Evolutionary conservation across 2,888 invertebrate genomes (phyloP).

Genomic region (Eristalinus aeneus): DNA sequence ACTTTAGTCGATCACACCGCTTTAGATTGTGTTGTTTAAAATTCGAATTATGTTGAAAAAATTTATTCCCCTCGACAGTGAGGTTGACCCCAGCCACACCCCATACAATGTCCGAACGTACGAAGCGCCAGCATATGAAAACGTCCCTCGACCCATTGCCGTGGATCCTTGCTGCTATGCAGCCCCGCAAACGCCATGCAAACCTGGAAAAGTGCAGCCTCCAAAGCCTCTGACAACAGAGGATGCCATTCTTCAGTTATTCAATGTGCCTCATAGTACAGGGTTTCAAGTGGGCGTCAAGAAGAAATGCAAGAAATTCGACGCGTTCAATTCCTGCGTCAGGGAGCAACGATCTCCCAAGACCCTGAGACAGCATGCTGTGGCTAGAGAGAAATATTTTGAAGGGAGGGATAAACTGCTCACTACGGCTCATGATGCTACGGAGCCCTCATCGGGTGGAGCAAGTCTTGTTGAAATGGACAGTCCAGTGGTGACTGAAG

Average conservation of each 20-base stretch:
- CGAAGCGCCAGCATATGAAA: conserved; percentile 11
- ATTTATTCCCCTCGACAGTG: conserved; percentile 45
- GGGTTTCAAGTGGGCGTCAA: not conserved
- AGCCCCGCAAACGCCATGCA: not conserved
- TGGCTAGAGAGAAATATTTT: conserved; percentile 43
- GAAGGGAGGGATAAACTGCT: not conserved
- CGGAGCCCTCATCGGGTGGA: conserved; percentile 24
- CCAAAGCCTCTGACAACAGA: conserved; percentile 25
- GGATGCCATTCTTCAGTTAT: conserved; percentile 32
- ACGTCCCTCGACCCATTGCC: not conserved
- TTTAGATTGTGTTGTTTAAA: not conserved
- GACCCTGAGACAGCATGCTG: conserved; percentile 22
- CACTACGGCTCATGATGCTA: conserved; percentile 27
- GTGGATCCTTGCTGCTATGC: conserved; percentile 31
- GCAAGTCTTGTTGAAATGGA: conserved; percentile 38
- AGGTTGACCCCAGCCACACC: conserved; percentile 2
- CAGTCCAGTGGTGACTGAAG: conserved; percentile 7
- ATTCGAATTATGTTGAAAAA: conserved; percentile 50
- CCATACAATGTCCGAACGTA: conserved; percentile 42
- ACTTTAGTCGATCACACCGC: not conserved
- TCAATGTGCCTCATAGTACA: conserved; percentile 18
- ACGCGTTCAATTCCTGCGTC: conserved; percentile 19
- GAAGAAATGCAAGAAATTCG: conserved; percentile 25
- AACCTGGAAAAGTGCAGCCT: not conserved
- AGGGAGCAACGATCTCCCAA: conserved; percentile 8